phyloP scores from a whole-genome alignment of 2,797 vertebrate species.

The Rhadinocentrus ornatus region DNA sequence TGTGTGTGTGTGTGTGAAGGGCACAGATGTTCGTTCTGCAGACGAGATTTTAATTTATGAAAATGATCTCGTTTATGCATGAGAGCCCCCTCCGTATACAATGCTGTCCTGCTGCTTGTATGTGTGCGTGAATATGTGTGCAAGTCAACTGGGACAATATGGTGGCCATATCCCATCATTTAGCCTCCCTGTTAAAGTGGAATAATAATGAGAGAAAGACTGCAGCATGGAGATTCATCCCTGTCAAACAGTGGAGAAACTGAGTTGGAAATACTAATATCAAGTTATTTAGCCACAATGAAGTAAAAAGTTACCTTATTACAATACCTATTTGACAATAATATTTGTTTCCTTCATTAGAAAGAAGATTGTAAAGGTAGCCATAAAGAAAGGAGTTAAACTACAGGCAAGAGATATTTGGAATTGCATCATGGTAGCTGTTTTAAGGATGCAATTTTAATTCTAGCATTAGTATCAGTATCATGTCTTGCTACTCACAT shows the following conservation, averaged over 20 bases:
- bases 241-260: neutral
- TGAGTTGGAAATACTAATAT: neutral
- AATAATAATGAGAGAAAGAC: constrained; percentile 46
- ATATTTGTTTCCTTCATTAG: neutral
- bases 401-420: neutral
- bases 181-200: constrained; percentile 47
- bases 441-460: too few relatives aligned
- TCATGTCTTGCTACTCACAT: neutral
- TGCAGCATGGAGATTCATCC: neutral
- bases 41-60: constrained; percentile 97
- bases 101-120: constrained; percentile 31
- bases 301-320: neutral
- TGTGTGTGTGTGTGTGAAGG: constrained; percentile 67
- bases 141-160: constrained; percentile 72
- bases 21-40: constrained; percentile 95
- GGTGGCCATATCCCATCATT: constrained; percentile 69
- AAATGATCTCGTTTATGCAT: constrained; percentile 97
- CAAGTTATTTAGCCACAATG: neutral
- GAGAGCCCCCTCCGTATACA: constrained; percentile 80
- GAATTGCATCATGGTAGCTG: neutral
- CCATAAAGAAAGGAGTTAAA: neutral
- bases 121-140: constrained; percentile 23
- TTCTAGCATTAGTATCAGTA: neutral
- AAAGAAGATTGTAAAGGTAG: too few relatives aligned
- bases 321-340: neutral